Evolutionary conservation across 1,140 invertebrate species (phyloP).

Genomic region (Ericerus pela): DNA sequence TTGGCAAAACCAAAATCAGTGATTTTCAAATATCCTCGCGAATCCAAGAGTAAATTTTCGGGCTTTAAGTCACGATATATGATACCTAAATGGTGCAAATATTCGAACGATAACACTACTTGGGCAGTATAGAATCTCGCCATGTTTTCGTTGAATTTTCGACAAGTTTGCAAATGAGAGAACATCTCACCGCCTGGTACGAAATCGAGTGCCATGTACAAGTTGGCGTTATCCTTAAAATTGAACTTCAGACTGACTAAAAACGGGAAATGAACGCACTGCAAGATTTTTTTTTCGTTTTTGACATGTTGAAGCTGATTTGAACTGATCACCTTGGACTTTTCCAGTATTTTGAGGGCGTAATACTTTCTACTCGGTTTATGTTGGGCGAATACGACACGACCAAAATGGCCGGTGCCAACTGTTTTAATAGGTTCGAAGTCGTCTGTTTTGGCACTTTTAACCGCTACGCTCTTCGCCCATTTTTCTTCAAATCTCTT

Average conservation of each 20-base stretch:
- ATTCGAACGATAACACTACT: conserved; percentile 84
- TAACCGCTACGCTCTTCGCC: neutral
- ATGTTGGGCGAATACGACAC: conserved; percentile 1
- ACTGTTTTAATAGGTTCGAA: conserved; percentile 1
- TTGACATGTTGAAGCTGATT: neutral
- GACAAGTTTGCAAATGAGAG: conserved; percentile 12
- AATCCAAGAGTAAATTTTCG: conserved; percentile 82
- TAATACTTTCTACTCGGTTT: neutral
- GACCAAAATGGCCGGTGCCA: neutral
- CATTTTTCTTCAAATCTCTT: conserved; percentile 8
- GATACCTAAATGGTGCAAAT: conserved; percentile 73
- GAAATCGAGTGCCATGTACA: conserved; percentile 7
- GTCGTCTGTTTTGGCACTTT: neutral
- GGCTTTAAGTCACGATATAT: conserved; percentile 77
- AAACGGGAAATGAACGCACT: conserved; percentile 10
- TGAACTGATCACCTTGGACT: neutral
- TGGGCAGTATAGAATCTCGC: conserved; percentile 86
- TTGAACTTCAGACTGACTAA: conserved; percentile 8
- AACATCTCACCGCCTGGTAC: conserved; percentile 2
- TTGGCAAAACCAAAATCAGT: conserved; percentile 98
- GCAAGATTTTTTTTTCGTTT: conserved; percentile 5
- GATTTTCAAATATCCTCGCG: conserved; percentile 87
- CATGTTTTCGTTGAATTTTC: conserved; percentile 25
- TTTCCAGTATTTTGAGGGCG: neutral
- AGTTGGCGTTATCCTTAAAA: conserved; percentile 4